Conservation (phyloP, 2,888 invertebrate genomes). For the Caenorhabditis macrosperma region DNA sequence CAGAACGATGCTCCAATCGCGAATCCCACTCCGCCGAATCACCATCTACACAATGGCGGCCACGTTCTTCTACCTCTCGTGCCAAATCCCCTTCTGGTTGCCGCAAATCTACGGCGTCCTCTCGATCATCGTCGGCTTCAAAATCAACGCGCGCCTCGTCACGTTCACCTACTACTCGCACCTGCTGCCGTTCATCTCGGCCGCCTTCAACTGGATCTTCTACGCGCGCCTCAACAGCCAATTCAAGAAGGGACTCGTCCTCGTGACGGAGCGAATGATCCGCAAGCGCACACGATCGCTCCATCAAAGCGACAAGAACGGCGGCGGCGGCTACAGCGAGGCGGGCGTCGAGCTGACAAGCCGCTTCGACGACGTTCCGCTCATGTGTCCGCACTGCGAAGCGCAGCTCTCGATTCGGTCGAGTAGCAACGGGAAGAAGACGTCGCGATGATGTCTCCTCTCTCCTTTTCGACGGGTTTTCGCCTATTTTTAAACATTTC, state of each 20-base stretch:
- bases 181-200: slow-evolving; percentile 67
- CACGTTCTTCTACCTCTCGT: slow-evolving; percentile 69
- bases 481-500: background rate
- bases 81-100: slow-evolving; percentile 71
- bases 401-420: slow-evolving; percentile 54
- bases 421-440: slow-evolving; percentile 51
- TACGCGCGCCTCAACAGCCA: slow-evolving; percentile 73
- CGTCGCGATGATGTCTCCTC: slow-evolving; percentile 26
- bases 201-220: slow-evolving; percentile 73
- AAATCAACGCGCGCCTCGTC: slow-evolving; percentile 34
- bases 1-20: slow-evolving; percentile 70
- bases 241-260: slow-evolving; percentile 72
- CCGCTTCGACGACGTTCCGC: slow-evolving; percentile 60
- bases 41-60: slow-evolving; percentile 71
- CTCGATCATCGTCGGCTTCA: slow-evolving; percentile 38
- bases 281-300: slow-evolving; percentile 66
- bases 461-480: background rate
- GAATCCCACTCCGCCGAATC: slow-evolving; percentile 70
- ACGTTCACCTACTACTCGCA: slow-evolving; percentile 66
- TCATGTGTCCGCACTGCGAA: slow-evolving; percentile 70
- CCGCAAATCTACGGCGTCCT: slow-evolving; percentile 65
- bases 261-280: slow-evolving; percentile 70
- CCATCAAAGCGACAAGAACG: slow-evolving; percentile 56
- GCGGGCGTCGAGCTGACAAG: slow-evolving; percentile 49
- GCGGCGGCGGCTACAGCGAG: slow-evolving; percentile 51